A percentile compares a stretch with the other conserved stretches of the same genome.
Evolutionary conservation across 1,140 invertebrate species (phyloP).

Genomic region (Drosophila willistoni): DNA sequence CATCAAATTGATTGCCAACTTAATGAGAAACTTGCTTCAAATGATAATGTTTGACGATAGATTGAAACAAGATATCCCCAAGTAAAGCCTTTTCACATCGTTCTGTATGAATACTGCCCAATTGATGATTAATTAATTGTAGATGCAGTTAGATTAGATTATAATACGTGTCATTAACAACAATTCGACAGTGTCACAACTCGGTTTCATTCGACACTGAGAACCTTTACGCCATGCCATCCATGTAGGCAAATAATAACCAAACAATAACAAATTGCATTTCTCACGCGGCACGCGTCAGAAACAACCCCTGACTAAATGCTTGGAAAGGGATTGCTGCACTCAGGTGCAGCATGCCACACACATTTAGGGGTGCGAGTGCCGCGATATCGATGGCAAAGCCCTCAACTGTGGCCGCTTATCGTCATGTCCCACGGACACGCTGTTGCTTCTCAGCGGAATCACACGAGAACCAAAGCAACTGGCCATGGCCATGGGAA

Average conservation of each 20-base stretch:
- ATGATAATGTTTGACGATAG: too few relatives aligned
- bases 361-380: slow-evolving; percentile 6
- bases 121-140: too few relatives aligned
- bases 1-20: too few relatives aligned
- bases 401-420: neutral
- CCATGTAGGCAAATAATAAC: slow-evolving; percentile 58
- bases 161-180: too few relatives aligned
- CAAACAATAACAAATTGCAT: slow-evolving; percentile 71
- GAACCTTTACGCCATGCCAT: slow-evolving; percentile 14
- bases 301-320: slow-evolving; percentile 46
- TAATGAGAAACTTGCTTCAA: too few relatives aligned
- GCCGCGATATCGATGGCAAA: slow-evolving; percentile 1
- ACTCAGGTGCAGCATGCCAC: slow-evolving; percentile 53
- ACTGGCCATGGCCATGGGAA: slow-evolving; percentile 51
- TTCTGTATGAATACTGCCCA: too few relatives aligned
- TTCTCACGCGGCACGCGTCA: slow-evolving; percentile 68
- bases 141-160: too few relatives aligned
- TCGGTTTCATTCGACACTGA: neutral
- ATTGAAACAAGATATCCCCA: too few relatives aligned
- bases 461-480: slow-evolving; percentile 71
- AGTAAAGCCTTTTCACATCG: too few relatives aligned
- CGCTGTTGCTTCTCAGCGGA: slow-evolving; percentile 56
- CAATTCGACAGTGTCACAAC: too few relatives aligned
- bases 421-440: slow-evolving; percentile 32
- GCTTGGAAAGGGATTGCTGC: slow-evolving; percentile 10